Percentiles rank a stretch among this genome's conserved stretches.
Evolutionary conservation across 2,797 vertebrate species (phyloP).

Genomic region (Tiaroga cobitis): DNA sequence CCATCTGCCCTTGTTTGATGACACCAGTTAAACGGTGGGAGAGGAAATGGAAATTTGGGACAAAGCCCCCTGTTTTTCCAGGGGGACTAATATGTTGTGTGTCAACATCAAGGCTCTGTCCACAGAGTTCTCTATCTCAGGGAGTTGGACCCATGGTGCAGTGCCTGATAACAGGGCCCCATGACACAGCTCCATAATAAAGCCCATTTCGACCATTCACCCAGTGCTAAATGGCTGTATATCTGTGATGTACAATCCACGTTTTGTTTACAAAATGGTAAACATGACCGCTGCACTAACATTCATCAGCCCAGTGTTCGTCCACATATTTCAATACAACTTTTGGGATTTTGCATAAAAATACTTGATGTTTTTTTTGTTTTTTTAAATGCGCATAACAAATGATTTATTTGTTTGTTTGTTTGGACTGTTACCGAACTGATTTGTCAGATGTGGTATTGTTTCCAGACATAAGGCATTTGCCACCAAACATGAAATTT

Average conservation of each 20-base stretch:
- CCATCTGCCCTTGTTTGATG: slow-evolving; percentile 72
- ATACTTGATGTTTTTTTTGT: not conserved
- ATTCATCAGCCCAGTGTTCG: not conserved
- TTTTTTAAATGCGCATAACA: not conserved
- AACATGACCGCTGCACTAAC: not conserved
- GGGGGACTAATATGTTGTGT: slow-evolving; percentile 76
- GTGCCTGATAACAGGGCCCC: slow-evolving; percentile 76
- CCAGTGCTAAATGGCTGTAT: slow-evolving; percentile 72
- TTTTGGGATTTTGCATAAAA: not conserved
- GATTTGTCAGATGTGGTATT: not conserved
- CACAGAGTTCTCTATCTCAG: slow-evolving; percentile 70
- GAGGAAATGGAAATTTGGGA: slow-evolving; percentile 77
- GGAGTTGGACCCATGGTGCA: slow-evolving; percentile 76
- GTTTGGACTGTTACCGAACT: not conserved
- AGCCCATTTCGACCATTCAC: slow-evolving; percentile 80
- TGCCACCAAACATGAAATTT: not conserved
- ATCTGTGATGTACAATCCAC: slow-evolving; percentile 71
- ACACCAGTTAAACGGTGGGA: slow-evolving; percentile 71
- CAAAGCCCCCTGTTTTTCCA: slow-evolving; percentile 68
- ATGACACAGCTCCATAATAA: slow-evolving; percentile 79
- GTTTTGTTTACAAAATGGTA: slow-evolving; percentile 65
- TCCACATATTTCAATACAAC: not conserved
- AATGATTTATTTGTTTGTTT: not conserved
- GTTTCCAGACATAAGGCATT: not conserved
- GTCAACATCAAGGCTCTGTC: slow-evolving; percentile 75